phyloP scores from a whole-genome alignment of 1,140 invertebrate species.

The Stenopsyche tienmushanensis region DNA sequence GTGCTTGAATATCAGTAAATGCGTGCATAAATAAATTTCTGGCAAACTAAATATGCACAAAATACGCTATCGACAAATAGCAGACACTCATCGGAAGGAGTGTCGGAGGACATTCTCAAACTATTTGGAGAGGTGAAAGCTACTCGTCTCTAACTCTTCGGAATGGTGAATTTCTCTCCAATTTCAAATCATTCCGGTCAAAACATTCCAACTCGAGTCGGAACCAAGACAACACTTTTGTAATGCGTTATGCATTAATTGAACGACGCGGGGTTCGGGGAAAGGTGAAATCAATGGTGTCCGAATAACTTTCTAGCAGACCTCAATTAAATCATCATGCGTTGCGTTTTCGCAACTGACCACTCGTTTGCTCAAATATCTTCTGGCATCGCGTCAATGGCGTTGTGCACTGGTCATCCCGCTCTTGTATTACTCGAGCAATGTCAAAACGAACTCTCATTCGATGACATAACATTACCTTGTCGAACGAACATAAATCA shows the following conservation, averaged over 20 bases:
- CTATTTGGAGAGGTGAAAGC: not conserved
- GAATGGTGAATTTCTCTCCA: not conserved
- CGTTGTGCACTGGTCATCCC: too few species aligned
- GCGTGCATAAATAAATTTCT: too few species aligned
- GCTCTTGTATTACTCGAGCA: too few species aligned
- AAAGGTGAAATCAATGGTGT: conserved; percentile 18
- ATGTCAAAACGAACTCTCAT: too few species aligned
- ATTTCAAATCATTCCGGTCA: not conserved
- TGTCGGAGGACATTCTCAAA: not conserved
- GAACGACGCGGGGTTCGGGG: not conserved
- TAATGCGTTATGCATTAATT: conserved; percentile 25
- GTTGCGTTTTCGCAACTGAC: not conserved
- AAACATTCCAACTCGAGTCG: not conserved
- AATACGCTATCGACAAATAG: too few species aligned
- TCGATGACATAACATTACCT: too few species aligned
- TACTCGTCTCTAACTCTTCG: not conserved
- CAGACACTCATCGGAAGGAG: not conserved
- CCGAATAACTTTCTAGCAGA: conserved; percentile 25
- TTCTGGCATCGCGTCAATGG: too few species aligned
- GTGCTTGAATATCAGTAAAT: too few species aligned
- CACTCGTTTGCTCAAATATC: too few species aligned
- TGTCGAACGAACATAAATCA: too few species aligned
- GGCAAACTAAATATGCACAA: too few species aligned
- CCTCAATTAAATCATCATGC: conserved; percentile 16
- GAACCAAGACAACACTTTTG: conserved; percentile 8